Conservation (phyloP, 2,888 invertebrate species). For the Pardosa pseudoannulata region DNA sequence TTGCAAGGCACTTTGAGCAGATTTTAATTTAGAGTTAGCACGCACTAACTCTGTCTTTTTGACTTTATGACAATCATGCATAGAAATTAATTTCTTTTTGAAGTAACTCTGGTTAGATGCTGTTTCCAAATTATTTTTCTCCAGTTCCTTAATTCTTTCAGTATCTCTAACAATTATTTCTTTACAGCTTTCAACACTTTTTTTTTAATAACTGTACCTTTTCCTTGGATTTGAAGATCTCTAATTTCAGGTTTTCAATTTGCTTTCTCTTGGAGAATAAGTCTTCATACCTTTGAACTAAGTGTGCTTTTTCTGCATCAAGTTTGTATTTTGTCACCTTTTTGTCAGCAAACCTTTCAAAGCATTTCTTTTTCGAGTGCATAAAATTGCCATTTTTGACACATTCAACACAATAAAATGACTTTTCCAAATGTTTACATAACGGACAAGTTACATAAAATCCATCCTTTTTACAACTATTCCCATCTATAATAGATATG, state of each 20-base stretch:
- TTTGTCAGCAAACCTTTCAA: conserved; percentile 80
- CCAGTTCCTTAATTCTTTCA: not conserved
- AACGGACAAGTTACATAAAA: conserved; percentile 80
- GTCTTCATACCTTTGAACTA: conserved; percentile 76
- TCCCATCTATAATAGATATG: conserved; percentile 32
- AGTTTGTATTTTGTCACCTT: conserved; percentile 82
- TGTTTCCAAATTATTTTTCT: not conserved
- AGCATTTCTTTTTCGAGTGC: conserved; percentile 80
- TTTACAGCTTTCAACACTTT: conserved; percentile 20
- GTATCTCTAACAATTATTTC: not conserved
- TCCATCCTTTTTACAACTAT: conserved; percentile 35
- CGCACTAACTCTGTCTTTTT: not conserved
- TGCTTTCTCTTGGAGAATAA: conserved; percentile 35
- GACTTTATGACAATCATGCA: not conserved
- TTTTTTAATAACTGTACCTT: conserved; percentile 33
- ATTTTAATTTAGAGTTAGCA: not conserved
- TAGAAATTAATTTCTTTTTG: not conserved
- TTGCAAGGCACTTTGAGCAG: conserved; percentile 6
- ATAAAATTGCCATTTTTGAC: conserved; percentile 88
- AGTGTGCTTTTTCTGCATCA: conserved; percentile 80
- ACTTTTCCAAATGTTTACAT: conserved; percentile 82
- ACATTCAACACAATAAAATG: conserved; percentile 89
- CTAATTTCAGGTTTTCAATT: conserved; percentile 43
- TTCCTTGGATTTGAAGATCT: conserved; percentile 28
- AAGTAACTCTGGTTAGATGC: not conserved